A percentile compares a stretch with the other conserved stretches of the same genome.
Conservation (phyloP, 2,797 vertebrate genomes). For the Nannoperca obscura region DNA sequence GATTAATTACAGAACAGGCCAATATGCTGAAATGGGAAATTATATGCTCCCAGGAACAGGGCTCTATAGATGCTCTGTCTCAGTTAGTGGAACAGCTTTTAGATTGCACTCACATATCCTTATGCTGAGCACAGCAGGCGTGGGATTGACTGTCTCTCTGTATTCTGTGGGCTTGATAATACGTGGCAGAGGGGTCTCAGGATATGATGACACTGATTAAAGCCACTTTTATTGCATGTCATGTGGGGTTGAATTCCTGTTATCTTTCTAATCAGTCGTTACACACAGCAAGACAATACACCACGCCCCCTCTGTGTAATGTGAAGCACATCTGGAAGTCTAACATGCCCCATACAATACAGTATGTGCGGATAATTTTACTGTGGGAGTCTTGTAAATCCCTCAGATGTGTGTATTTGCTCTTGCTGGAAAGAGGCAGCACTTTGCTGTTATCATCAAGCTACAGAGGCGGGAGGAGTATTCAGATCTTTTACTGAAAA, state of each 20-base stretch:
- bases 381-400: not conserved
- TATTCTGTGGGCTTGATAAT: conserved; percentile 47
- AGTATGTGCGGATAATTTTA: not conserved
- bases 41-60: conserved; percentile 65
- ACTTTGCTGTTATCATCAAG: not conserved
- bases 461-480: not conserved
- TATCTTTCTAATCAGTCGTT: conserved; percentile 46
- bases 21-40: conserved; percentile 77
- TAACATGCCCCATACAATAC: not conserved
- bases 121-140: conserved; percentile 73
- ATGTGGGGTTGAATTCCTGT: conserved; percentile 27
- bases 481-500: not conserved
- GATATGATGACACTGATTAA: conserved; percentile 64
- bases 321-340: conserved; percentile 1
- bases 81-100: conserved; percentile 75
- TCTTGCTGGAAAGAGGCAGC: not conserved
- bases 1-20: conserved; percentile 81
- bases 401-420: not conserved
- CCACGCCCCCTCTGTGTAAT: not conserved
- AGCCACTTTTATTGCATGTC: conserved; percentile 52
- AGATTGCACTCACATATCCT: conserved; percentile 68
- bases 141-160: conserved; percentile 51
- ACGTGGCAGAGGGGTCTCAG: conserved; percentile 40
- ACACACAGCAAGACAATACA: conserved; percentile 20
- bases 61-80: conserved; percentile 71